Evolutionary conservation across 2,113 vertebrate genomes (phyloP), one percentile per base, ranked within the genome.

Genomic region (Lates calcarifer): DNA sequence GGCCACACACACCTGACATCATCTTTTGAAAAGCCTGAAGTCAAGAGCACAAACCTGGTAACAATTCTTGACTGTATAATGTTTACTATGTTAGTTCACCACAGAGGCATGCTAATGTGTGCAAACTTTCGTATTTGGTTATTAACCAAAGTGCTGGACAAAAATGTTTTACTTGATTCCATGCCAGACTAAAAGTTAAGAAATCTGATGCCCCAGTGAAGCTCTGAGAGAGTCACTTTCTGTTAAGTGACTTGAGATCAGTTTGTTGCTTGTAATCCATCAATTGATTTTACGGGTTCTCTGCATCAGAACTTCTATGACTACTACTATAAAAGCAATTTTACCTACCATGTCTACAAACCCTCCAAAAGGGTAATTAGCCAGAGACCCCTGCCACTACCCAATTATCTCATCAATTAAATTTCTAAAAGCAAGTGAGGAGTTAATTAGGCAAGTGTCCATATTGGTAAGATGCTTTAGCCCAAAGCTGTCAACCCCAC

Each of bases 381-480:
- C 80, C 73, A 83, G 89, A 89, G 83, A 92, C 83, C 88, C 84
- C 81, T 65, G 90, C 89, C 82, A 91, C 79, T 70, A 87, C 68
- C 77, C 91, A 94, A 94, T 93, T 93, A 94, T 95, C 85, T 90
- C 86, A 93, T 95, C 92, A 95, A 91, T 93, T 92, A 86, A 78
- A 80, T 91, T 92, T 85, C 81, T 90, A 77, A 90, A 93, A 91
- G 85, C 75, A 85, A 91, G 82, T 63, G 71, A 91, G 79, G 82
- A 86, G 82, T 89, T 92, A 89, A 93, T 94, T 93, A 91, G 77
- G 65, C 12, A 86, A 85, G 73, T 88, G 90, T 90, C 91, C 88
- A 77, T 84, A 82, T 64, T 53, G 66, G 65, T 84, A 85, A 87
- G 68, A 92, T 77, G 58, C 67, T 87, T 77, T 88, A 84, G 90